Evolutionary conservation across 2,888 invertebrate genomes (phyloP).

Genomic region (Oscheius sp.): DNA sequence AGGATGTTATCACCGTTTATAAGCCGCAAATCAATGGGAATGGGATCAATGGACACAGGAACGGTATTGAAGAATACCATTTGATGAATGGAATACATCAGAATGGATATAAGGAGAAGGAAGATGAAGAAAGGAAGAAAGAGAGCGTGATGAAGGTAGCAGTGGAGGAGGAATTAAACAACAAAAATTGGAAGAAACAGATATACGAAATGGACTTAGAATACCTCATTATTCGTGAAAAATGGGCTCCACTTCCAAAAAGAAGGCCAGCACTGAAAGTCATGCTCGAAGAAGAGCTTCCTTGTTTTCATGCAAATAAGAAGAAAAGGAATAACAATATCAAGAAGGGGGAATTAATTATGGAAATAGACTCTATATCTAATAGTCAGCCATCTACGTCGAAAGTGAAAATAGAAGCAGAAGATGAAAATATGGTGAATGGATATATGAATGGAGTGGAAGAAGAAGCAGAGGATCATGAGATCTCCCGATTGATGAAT

Average conservation of each 20-base stretch:
- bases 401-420: not conserved
- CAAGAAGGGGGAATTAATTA: slow-evolving; percentile 29
- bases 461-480: no score
- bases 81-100: not conserved
- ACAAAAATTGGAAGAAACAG: not conserved
- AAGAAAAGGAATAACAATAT: not conserved
- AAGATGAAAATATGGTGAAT: no score
- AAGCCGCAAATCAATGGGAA: no score
- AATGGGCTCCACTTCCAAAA: no score
- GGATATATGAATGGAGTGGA: no score
- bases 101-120: not conserved
- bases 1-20: no score
- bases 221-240: no score
- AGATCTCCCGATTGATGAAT: no score
- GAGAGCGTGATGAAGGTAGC: not conserved
- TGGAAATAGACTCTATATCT: slow-evolving; percentile 4
- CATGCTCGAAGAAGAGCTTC: not conserved
- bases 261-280: not conserved
- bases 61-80: no score
- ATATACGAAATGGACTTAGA: not conserved
- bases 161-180: not conserved
- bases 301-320: not conserved
- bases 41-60: no score
- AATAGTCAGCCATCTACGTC: not conserved
- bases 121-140: not conserved